Evolutionary conservation across 2,888 invertebrate genomes (phyloP).

Genomic region (Agrochola lota): DNA sequence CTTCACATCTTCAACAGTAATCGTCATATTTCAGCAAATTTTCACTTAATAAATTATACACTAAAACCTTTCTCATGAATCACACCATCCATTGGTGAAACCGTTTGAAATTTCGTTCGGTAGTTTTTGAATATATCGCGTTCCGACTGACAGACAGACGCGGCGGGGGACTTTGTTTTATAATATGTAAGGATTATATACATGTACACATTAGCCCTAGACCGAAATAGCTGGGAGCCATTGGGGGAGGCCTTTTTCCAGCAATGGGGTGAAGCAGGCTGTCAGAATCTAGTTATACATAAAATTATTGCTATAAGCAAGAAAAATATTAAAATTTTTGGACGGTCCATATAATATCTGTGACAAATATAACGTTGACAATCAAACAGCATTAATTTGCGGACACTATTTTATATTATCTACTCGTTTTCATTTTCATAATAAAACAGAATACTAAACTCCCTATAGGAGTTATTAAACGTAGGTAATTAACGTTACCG

Average conservation of each 20-base stretch:
- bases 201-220: background rate
- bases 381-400: background rate
- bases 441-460: background rate
- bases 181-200: background rate
- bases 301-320: background rate
- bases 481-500: constrained; percentile 1
- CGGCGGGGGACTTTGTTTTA: too few species aligned
- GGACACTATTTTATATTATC: background rate
- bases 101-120: too few species aligned
- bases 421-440: background rate
- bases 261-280: too few species aligned
- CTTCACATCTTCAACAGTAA: too few species aligned
- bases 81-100: too few species aligned
- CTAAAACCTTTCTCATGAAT: too few species aligned
- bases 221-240: too few species aligned
- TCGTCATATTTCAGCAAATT: too few species aligned
- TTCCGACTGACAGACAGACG: too few species aligned
- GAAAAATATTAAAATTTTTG: background rate
- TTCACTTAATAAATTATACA: too few species aligned
- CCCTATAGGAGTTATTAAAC: background rate
- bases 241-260: background rate
- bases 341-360: background rate
- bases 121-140: too few species aligned
- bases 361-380: background rate
- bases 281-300: background rate